Conservation (phyloP, 30 jellyfish, hydroid and myxozoan genomes). For the Hydractinia echinata region DNA sequence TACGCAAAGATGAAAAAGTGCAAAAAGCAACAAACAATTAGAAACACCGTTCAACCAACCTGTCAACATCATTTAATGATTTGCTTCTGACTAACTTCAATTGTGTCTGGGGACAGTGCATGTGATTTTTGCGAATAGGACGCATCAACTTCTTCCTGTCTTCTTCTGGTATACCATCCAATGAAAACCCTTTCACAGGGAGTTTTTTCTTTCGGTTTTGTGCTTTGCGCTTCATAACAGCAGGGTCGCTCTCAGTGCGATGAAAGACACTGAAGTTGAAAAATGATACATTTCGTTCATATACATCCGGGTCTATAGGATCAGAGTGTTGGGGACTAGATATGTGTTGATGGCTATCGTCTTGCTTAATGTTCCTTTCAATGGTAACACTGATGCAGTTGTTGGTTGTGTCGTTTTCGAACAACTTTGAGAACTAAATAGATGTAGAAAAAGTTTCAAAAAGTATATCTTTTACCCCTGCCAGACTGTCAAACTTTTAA, state of each 20-base stretch:
- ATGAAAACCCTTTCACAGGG: not conserved
- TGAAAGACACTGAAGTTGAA: slow-evolving; percentile 76
- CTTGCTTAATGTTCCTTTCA: slow-evolving; percentile 7
- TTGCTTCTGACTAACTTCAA: not conserved
- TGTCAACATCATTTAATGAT: slow-evolving; percentile 10
- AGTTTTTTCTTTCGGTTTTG: not conserved
- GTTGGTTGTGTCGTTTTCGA: not conserved
- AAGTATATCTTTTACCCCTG: too few relatives aligned
- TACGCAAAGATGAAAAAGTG: not conserved
- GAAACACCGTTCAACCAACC: slow-evolving; percentile 45
- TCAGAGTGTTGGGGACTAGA: not conserved
- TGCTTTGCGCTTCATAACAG: slow-evolving; percentile 29
- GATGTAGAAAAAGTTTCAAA: too few relatives aligned
- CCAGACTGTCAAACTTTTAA: too few relatives aligned
- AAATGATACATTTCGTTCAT: slow-evolving; percentile 56
- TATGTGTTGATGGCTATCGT: not conserved
- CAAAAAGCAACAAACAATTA: slow-evolving; percentile 18
- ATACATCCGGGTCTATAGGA: slow-evolving; percentile 10
- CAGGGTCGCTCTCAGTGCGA: slow-evolving; percentile 60
- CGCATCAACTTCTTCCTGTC: not conserved
- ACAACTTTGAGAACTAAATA: slow-evolving; percentile 8
- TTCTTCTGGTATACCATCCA: slow-evolving; percentile 3
- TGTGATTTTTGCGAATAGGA: not conserved
- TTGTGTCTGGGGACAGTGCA: too few relatives aligned
- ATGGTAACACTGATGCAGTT: not conserved